phyloP scores from a whole-genome alignment of 2,888 invertebrate genomes.

The Drosophila parthenogenetica region DNA sequence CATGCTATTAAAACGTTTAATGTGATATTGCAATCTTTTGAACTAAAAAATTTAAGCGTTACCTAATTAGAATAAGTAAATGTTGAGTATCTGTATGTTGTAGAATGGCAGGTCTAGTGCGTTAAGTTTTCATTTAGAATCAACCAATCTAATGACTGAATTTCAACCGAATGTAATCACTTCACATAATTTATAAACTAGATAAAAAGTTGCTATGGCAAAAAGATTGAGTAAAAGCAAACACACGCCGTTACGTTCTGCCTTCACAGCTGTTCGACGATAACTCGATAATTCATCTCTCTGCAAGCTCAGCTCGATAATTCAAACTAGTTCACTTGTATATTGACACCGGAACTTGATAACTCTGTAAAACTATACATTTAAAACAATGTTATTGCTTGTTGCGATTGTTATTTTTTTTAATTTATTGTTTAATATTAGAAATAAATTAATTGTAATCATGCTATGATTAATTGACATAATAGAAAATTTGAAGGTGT shows the following conservation, averaged over 20 bases:
- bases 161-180: conserved; percentile 27
- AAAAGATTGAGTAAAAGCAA: conserved; percentile 43
- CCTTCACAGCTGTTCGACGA: conserved; percentile 41
- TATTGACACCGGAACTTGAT: not conserved
- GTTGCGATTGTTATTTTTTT: not conserved
- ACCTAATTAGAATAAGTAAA: conserved; percentile 38
- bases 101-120: conserved; percentile 12
- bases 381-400: too few relatives aligned
- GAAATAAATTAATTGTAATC: not conserved
- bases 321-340: conserved; percentile 12
- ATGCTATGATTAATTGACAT: not conserved
- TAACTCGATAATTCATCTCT: too few relatives aligned
- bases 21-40: not conserved
- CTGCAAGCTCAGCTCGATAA: conserved; percentile 15
- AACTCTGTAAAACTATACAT: not conserved
- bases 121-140: conserved; percentile 19
- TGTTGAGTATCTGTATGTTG: conserved; percentile 14
- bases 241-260: conserved; percentile 49
- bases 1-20: not conserved
- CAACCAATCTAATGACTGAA: conserved; percentile 27
- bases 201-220: conserved; percentile 45
- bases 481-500: conserved; percentile 11
- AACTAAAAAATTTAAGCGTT: conserved; percentile 22
- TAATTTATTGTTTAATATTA: not conserved
- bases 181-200: conserved; percentile 52